A percentile compares a stretch with the other conserved stretches of the same genome.
phyloP scores from a whole-genome alignment of 1,140 invertebrate genomes.

The Drosophila kurseongensis region DNA sequence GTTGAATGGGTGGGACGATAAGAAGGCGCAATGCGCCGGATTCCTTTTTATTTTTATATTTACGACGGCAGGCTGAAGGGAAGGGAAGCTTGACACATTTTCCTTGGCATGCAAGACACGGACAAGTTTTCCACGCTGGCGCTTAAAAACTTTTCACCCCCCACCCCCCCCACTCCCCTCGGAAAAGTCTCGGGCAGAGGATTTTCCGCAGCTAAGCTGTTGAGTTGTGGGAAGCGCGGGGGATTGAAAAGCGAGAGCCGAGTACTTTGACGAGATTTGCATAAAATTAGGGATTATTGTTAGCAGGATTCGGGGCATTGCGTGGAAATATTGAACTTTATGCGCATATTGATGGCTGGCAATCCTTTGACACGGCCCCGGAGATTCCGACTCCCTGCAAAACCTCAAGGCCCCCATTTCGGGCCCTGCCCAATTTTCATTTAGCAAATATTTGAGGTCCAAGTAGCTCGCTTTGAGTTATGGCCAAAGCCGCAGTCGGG shows the following conservation, averaged over 20 bases:
- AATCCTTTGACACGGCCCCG: conserved; percentile 49
- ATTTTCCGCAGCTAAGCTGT: conserved; percentile 66
- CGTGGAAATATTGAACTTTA: conserved; percentile 79
- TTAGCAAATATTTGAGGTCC: conserved; percentile 73
- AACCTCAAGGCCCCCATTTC: not conserved
- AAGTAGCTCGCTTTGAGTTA: conserved; percentile 64
- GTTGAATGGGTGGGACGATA: conserved; percentile 30
- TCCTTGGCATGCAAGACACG: conserved; percentile 76
- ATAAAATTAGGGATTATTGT: conserved; percentile 80
- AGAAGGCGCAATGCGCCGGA: conserved; percentile 42
- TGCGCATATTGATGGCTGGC: conserved; percentile 69
- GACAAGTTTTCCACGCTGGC: conserved; percentile 73
- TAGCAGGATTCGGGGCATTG: conserved; percentile 74
- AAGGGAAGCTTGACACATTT: conserved; percentile 65
- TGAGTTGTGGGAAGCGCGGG: conserved; percentile 18
- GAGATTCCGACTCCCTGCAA: not conserved
- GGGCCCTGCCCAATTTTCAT: conserved; percentile 57
- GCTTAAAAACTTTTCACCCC: conserved; percentile 72
- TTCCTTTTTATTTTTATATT: conserved; percentile 51
- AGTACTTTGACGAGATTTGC: conserved; percentile 74
- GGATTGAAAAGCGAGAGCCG: conserved; percentile 26
- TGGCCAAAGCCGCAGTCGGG: conserved; percentile 33
- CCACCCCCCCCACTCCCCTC: not conserved
- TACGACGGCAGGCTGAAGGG: conserved; percentile 35
- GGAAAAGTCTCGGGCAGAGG: conserved; percentile 51